Evolutionary conservation across 2,888 invertebrate species (phyloP), one percentile per base, ranked within the genome.

Genomic region (Athrips mouffetella): DNA sequence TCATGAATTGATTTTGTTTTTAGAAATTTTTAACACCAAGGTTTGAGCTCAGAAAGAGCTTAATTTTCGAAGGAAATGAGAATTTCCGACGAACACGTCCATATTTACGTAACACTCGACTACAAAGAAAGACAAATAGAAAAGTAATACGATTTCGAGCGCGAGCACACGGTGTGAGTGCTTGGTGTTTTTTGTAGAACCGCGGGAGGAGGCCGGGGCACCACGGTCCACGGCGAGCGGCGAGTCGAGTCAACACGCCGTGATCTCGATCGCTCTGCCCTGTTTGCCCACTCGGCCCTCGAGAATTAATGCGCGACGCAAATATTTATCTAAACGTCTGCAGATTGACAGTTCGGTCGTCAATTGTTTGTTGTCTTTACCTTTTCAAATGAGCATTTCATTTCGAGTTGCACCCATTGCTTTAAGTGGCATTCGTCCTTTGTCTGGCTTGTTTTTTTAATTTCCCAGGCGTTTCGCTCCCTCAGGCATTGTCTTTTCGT

Each of bases 351-450:
- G 87, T 86, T 85, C 86, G 75, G 77, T 80, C 82, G 80, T 83
- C 85, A 82, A 85, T 82, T 87, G 86, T 87, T 88, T 88, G 85
- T 86, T 83, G 82, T 83, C 85, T 80, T 84, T 84, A 70, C 85
- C 84, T 81, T 81, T 80, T 80, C 85, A 84, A 87, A 87, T 80
- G 85, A 85, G 81, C 83, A 79, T 83, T 84, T 85, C 82, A 83
- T 82, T 82, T 82, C 71, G 68, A 80, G 81, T 77, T 78, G 79
- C 79, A 76, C 79, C 80, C 84, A 78, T 76, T 76, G 79, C 80
- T 77, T 77, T 84, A 82, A 85, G 86, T 85, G 85, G 86, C 80
- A 67, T 80, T 73, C 69, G 65, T 31, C 66, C 66, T 60, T 70
- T 53, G 80, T 75, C 80, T 78, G 74, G 66, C 68, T 68, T 69